phyloP scores from a whole-genome alignment of 2,113 vertebrate species.

The Barbus barbus region DNA sequence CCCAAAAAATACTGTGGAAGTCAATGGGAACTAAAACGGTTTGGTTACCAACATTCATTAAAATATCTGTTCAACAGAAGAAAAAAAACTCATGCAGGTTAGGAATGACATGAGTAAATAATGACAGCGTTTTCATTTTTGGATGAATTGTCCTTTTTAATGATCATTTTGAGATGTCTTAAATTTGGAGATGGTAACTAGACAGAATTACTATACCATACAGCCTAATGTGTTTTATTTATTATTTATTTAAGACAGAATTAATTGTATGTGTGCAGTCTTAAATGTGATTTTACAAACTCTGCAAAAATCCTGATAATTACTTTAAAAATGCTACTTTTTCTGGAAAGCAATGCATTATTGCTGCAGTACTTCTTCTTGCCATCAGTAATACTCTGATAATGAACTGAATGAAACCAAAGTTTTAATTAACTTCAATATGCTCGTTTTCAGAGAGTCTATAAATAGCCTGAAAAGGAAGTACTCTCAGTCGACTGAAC shows the following conservation, averaged over 20 bases:
- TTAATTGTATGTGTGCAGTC: too few species aligned
- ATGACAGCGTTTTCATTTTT: background rate
- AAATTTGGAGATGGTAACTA: too few species aligned
- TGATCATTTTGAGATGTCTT: background rate
- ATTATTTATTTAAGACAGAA: too few species aligned
- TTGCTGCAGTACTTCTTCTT: background rate
- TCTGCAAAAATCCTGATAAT: background rate
- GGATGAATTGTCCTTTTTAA: background rate
- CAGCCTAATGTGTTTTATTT: background rate
- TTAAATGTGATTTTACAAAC: background rate
- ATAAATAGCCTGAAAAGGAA: slow-evolving; percentile 94
- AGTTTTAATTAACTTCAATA: background rate
- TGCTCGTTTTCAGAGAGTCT: slow-evolving; percentile 81
- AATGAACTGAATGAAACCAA: background rate
- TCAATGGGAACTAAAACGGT: background rate
- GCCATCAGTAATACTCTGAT: background rate
- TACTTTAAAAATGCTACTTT: background rate
- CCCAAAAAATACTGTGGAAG: background rate
- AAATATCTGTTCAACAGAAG: too few species aligned
- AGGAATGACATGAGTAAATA: background rate
- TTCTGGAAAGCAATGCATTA: background rate
- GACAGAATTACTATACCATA: background rate
- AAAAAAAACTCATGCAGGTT: background rate
- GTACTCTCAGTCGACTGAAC: slow-evolving; percentile 80
- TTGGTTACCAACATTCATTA: too few species aligned